Base-by-base conservation (phyloP, 2,888 invertebrate genomes). In the Chymomyza fuscimana region DNA sequence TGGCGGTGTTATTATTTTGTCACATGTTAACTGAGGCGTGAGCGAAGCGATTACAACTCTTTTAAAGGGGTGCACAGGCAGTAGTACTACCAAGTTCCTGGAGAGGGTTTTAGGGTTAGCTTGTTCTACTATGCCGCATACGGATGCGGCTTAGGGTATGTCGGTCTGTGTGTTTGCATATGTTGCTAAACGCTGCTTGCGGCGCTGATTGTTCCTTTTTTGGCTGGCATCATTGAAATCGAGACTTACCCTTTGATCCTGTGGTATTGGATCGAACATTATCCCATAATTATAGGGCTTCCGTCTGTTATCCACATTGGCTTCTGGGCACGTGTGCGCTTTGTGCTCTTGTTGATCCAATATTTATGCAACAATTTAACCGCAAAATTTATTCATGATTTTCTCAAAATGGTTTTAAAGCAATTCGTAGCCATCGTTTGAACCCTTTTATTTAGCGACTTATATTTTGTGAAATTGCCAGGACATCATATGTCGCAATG, bases 361-460 rank as follows among this genome's bases (percentile, higher is more conserved):
- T 87, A 89, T 89, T 88, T 85, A 81, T 87, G 84, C 82, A 90
- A 90, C 87, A 90, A 87, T 88, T 87, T 90, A 86, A 87, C 85
- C 91, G 82, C 87, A 90, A 86, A 90, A 88, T 89, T 84, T 90
- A 90, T 90, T 90, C 90, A 90, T 89, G 87, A 89, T 85, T 81
- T 82, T 65, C 36, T 9, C 61, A 46, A 81, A 88, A 82, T 78
- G 81, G 79, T 77, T 87, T 76, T 73, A 79, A 81, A 82, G 86
- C 78, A 72, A 73, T 73, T 77, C 62, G 56, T 70, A 40, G 74
- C 70, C 73, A 66, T 71, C 72, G 74, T 72, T 70, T 63, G 15
- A 79, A 80, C 78, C 80, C 79, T 72, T 78, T 77, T 68, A 32
- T 62, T 16, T 22, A 16, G 69, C 65, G 65, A 50, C 60, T 69